Percentiles rank a stretch among this genome's conserved stretches.
Evolutionary conservation across 2,113 vertebrate species (phyloP).

Genomic region (Scatophagus argus): DNA sequence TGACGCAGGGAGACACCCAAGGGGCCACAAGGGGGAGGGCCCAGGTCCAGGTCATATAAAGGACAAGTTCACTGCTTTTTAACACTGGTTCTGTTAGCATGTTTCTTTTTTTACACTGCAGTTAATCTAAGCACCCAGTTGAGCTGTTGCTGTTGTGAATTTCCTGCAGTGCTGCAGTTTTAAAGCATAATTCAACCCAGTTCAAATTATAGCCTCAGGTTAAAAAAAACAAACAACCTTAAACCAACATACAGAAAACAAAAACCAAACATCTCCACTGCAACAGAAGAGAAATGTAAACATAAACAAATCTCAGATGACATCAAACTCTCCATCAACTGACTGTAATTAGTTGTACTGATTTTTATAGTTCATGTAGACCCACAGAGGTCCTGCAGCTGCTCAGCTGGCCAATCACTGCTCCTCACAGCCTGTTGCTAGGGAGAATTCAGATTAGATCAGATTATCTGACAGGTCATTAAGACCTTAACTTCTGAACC

Average conservation of each 20-base stretch:
- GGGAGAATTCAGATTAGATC: neutral
- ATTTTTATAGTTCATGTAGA: neutral
- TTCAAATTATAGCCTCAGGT: no score
- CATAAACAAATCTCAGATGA: neutral
- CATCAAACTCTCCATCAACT: no score
- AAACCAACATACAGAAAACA: no score
- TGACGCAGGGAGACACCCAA: conserved; percentile 37
- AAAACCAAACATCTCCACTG: no score
- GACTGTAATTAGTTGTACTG: neutral
- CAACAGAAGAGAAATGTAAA: neutral
- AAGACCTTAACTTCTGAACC: neutral
- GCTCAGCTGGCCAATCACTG: neutral
- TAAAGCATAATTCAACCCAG: no score
- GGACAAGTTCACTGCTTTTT: conserved; percentile 8
- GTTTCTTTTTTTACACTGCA: neutral
- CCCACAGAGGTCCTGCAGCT: neutral
- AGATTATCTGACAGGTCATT: neutral
- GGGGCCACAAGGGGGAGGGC: neutral
- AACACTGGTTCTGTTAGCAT: neutral
- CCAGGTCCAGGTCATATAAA: neutral
- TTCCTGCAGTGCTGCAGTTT: no score
- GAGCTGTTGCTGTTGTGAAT: no score
- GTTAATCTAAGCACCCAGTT: neutral
- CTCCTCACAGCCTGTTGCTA: neutral
- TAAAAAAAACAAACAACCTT: no score